These are phyloP conservation scores for Phoxinus phoxinus DNA, from an alignment of 2,113 vertebrate species.

Conservation along the genomic window DNA sequence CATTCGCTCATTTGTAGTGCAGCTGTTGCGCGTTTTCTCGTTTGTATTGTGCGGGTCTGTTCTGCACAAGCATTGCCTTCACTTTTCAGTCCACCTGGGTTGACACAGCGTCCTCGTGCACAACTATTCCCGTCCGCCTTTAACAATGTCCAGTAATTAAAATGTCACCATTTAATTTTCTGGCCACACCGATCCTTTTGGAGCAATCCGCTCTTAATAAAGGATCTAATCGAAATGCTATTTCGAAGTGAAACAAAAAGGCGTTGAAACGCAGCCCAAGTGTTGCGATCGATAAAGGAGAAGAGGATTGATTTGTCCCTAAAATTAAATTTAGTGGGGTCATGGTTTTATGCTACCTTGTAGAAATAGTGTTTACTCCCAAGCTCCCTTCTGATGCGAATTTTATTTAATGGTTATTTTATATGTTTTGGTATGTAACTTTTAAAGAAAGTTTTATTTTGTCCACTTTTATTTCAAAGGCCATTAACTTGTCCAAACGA, in stretches of 20 bases:
- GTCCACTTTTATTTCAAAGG: not conserved
- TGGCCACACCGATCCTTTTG: slow-evolving; percentile 70
- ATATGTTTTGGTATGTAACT: not conserved
- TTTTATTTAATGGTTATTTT: slow-evolving; percentile 32
- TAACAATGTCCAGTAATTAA: slow-evolving; percentile 86
- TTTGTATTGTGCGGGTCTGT: slow-evolving; percentile 44
- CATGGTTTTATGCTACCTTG: slow-evolving; percentile 81
- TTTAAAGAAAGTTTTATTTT: not conserved
- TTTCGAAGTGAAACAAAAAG: slow-evolving; percentile 71
- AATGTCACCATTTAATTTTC: slow-evolving; percentile 84
- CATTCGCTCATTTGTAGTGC: slow-evolving; percentile 30
- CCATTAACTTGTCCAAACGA: slow-evolving; percentile 41
- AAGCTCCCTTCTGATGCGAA: slow-evolving; percentile 49
- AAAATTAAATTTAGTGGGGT: slow-evolving; percentile 84
- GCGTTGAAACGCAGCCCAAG: slow-evolving; percentile 68
- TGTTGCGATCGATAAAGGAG: slow-evolving; percentile 73
- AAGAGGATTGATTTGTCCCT: slow-evolving; percentile 78
- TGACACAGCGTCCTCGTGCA: slow-evolving; percentile 58
- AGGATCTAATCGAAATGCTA: slow-evolving; percentile 80
- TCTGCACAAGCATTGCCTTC: slow-evolving; percentile 44
- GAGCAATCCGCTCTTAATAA: slow-evolving; percentile 82
- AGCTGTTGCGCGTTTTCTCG: not conserved
- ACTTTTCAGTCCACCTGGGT: slow-evolving; percentile 61
- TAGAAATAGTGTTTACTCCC: slow-evolving; percentile 82
- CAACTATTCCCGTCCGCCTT: slow-evolving; percentile 68